Evolutionary conservation across 2,888 invertebrate genomes (phyloP), one percentile per base, ranked within the genome.

Genomic region (Lithophane semibrunnea): DNA sequence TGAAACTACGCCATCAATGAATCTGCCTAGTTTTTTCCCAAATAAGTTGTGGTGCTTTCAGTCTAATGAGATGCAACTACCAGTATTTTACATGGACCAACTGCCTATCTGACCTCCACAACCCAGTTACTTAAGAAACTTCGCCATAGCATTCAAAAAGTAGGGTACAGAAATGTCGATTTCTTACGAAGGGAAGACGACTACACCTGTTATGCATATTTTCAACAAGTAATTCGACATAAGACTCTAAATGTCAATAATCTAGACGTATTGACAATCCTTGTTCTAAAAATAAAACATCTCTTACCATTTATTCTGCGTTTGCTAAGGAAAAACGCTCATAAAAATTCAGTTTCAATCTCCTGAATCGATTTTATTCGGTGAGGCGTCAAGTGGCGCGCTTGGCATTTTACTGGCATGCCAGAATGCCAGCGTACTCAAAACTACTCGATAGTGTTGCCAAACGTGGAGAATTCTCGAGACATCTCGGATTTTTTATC

Each of bases 311-410:
- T 71, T 66, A 66, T 66, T 69, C 54, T 13, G 9, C 7, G 16
- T 24, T 18, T 49, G 21, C 12, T 42, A 58, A 72, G 5, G 63
- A 68, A 69, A 84, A 80, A 65, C 37, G 18, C 54, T 52, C 58
- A 52, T 58, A 61, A 70, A 69, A 80, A 67, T 67, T 66, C 61
- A 44, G 56, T 84, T 75, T 63, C 47, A 10, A 80, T 54, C 56
- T 71, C 8, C 13, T 42, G 44, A 67, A 80, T 83, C 81, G 81
- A 84, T 83, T 75, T 75, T 84, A 84, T 84, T 76, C 64, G 65
- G 61, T 13, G 71, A 42, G 52, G 75, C 54, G 73, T 84, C 76
- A 84, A 83, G 81, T 49, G 72, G 54, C 72, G 9, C 54, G 61
- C 61, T 82, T 68, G 68, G 64, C 65, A 80, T 58, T 73, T 74